Evolutionary conservation across 2,113 vertebrate species (phyloP), one percentile per base, ranked within the genome.

Genomic region (Chrysochloris asiatica): DNA sequence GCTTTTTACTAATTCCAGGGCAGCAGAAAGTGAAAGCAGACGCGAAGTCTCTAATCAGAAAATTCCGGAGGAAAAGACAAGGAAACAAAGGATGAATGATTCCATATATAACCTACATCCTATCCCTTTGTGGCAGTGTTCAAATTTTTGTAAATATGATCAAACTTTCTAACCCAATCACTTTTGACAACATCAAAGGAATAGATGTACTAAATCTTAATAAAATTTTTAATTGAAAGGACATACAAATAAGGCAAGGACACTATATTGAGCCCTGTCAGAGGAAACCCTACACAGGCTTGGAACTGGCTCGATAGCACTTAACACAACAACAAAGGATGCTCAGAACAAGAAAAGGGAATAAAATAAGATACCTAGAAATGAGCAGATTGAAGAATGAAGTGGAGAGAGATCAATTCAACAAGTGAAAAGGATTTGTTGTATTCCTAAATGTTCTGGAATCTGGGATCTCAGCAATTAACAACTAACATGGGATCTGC

Each of bases 11-110:
- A 87, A 81, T 76, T 89, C 80, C 47, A 95, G 73, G 28, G 41
- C 19, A 92, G 61, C 85, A 94, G 56, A 95, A 95, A 92, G 28
- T 52, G 12, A 89, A 61, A 26, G 33, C 85, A 78, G 61, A 61
- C 69, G 47, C 36, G 9, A 21, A 85, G 56, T 26, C 71, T 78
- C 56, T 63, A 80, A 65, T 22, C n/a, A 22, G 81, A 86, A 89
- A 89, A 41, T 54, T 63, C 33, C 47, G 59, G 33, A 93, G 54
- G 48, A 82, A 8, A 83, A 45, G 89, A 89, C 61, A 86, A 59
- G 36, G 45, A 86, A 91, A 76, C 72, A 91, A 83, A 79, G 33
- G 47, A 54, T 13, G 13, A 82, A 43, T 50, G 28, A n/a, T 11
- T 30, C 36, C 67, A 73, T n/a, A 43, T 8, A 50, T 82, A 93